phyloP scores from a whole-genome alignment of 2,888 invertebrate genomes.

The Petrolisthes cinctipes region DNA sequence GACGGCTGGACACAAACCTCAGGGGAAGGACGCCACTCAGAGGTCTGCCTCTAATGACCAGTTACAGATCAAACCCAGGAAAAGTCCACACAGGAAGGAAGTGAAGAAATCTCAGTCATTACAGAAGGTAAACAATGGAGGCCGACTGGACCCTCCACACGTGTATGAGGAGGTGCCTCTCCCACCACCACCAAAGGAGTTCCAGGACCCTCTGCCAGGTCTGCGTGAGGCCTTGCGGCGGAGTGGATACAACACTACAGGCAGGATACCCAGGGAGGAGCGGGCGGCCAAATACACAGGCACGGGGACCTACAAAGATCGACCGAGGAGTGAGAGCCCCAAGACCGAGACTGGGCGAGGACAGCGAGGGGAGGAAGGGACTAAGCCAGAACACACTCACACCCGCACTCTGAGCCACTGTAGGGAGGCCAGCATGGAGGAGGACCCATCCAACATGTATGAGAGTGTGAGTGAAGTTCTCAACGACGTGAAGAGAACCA shows the following conservation, averaged over 20 bases:
- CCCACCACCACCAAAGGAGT: slow-evolving; percentile 84
- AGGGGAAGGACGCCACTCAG: slow-evolving; percentile 52
- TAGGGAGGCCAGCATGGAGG: slow-evolving; percentile 56
- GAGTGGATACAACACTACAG: slow-evolving; percentile 62
- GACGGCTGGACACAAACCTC: slow-evolving; percentile 40
- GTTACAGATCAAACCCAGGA: slow-evolving; percentile 54
- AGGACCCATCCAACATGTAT: slow-evolving; percentile 51
- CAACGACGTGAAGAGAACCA: slow-evolving; percentile 44
- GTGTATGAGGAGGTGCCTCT: slow-evolving; percentile 73
- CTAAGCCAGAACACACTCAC: slow-evolving; percentile 51
- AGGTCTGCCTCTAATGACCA: slow-evolving; percentile 64
- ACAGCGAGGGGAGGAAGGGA: slow-evolving; percentile 40
- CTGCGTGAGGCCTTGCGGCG: slow-evolving; percentile 49
- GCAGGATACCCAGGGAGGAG: slow-evolving; percentile 64
- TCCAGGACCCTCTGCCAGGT: slow-evolving; percentile 76
- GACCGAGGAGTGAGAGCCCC: slow-evolving; percentile 65
- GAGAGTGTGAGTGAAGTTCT: slow-evolving; percentile 64
- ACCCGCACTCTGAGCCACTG: slow-evolving; percentile 53
- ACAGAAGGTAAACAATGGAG: slow-evolving; percentile 61
- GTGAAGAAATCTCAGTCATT: slow-evolving; percentile 65
- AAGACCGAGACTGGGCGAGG: slow-evolving; percentile 58
- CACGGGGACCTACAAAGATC: slow-evolving; percentile 47
- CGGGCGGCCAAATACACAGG: slow-evolving; percentile 44
- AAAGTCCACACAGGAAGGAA: slow-evolving; percentile 58
- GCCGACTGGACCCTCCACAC: slow-evolving; percentile 39